Evolutionary conservation across 2,113 vertebrate genomes (phyloP), one percentile per base, ranked within the genome.

Genomic region (Forbesichthys papilliferus): DNA sequence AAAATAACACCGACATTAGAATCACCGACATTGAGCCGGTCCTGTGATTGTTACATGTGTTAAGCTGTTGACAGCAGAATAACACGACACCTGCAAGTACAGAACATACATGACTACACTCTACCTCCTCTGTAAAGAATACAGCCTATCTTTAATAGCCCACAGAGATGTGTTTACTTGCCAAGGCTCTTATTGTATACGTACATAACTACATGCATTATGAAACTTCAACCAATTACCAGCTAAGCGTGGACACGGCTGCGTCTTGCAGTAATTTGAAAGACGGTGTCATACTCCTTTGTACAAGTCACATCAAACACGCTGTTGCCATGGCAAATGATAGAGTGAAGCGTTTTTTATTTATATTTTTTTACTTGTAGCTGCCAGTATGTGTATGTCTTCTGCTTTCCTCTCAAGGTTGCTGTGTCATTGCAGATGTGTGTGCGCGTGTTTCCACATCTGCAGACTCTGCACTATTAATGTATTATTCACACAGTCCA

Each of bases 311-410:
- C 48, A 52, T 9, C 48, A n/a, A 73, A 78, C 66, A 67, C 71
- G 64, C 57, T 71, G 84, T 84, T 89, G 75, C 80, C 79, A 88
- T 89, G 79, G 83, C 53, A 46, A 88, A 71, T 69, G 83, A 85
- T 46, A 64, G 81, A 75, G 59, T n/a, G 64, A 78, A 53, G 63
- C 61, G 27, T 33, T 54, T 56, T 34, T 53, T 61, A 79, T 73
- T 70, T 61, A 57, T 64, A 80, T 74, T 48, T 83, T 73, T 78
- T 66, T 78, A 69, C 64, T 64, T 58, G 5, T 33, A 55, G 18
- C 33, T 11, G 3, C 11, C 49, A 57, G 53, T 52, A 67, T 74
- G 56, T 62, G 72, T 57, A 80, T 86, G 70, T 54, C 13, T 74
- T 51, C 68, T 1, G 57, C 55, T 42, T 1, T 54, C 54, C 49